These are phyloP conservation scores for Spea hammondii DNA, from an alignment of 2,797 vertebrate species.

Conservation along the genomic window DNA sequence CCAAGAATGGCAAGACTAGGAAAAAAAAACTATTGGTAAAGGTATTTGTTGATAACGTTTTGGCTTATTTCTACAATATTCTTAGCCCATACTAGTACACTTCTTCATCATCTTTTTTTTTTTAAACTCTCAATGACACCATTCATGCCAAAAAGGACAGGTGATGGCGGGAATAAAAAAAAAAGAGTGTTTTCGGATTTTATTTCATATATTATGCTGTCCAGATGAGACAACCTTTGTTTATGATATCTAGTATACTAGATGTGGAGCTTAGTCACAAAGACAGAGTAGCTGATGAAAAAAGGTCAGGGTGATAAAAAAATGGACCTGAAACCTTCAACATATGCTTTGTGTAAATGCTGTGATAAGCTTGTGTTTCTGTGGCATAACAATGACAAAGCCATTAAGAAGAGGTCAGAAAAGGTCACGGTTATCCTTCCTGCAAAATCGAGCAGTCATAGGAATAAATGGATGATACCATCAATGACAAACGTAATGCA, in stretches of 20 bases:
- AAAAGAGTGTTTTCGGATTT: neutral
- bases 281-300: slow-evolving; percentile 17
- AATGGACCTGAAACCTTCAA: slow-evolving; percentile 23
- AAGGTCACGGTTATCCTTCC: slow-evolving; percentile 23
- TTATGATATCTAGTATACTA: slow-evolving; percentile 12
- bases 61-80: neutral
- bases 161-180: slow-evolving; percentile 5
- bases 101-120: neutral
- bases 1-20: neutral
- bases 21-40: neutral
- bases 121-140: neutral
- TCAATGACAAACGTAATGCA: slow-evolving; percentile 4
- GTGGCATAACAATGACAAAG: slow-evolving; percentile 15
- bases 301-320: slow-evolving; percentile 16
- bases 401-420: slow-evolving; percentile 18
- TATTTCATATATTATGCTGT: slow-evolving; percentile 14
- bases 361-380: slow-evolving; percentile 26
- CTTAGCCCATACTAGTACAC: neutral
- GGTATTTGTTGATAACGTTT: neutral
- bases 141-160: slow-evolving; percentile 2
- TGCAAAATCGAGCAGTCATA: slow-evolving; percentile 29
- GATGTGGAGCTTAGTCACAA: slow-evolving; percentile 7
- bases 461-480: slow-evolving; percentile 20
- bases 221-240: slow-evolving; percentile 11
- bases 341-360: slow-evolving; percentile 34